Conservation (phyloP, 2,113 vertebrate species). For the Oriolus oriolus region DNA sequence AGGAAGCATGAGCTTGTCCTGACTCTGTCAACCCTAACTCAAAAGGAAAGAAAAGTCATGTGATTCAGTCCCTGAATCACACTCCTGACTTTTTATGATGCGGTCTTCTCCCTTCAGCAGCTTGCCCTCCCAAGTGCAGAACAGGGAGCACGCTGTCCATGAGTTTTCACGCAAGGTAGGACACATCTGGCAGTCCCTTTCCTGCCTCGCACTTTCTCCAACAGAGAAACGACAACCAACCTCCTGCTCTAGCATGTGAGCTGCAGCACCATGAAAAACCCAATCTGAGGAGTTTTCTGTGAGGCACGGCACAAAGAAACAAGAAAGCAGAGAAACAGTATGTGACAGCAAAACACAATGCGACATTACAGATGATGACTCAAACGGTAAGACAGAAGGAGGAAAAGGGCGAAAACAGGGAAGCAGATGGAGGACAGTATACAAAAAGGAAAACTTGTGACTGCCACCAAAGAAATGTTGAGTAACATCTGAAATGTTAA, state of each 20-base stretch:
- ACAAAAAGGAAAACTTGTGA: neutral
- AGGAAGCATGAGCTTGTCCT: neutral
- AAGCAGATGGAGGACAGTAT: neutral
- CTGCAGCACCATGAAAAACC: neutral
- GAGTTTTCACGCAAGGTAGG: accelerated
- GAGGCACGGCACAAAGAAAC: neutral
- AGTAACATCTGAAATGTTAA: neutral
- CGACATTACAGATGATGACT: neutral
- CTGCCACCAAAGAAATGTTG: neutral
- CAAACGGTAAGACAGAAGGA: neutral
- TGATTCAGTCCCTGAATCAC: neutral
- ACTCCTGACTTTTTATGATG: neutral
- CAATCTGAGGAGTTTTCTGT: neutral
- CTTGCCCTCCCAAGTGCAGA: neutral
- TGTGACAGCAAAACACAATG: neutral
- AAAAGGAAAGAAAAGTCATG: neutral
- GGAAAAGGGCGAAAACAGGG: neutral
- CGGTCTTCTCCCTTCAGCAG: neutral
- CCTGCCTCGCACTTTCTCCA: neutral
- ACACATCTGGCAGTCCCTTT: neutral
- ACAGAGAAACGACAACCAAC: neutral
- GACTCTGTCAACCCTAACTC: neutral
- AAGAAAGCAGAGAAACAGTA: neutral
- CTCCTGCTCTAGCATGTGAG: accelerated
- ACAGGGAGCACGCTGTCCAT: accelerated